Evolutionary conservation across 2,888 invertebrate species (phyloP), one percentile per base, ranked within the genome.

Genomic region (Andrena camellia): DNA sequence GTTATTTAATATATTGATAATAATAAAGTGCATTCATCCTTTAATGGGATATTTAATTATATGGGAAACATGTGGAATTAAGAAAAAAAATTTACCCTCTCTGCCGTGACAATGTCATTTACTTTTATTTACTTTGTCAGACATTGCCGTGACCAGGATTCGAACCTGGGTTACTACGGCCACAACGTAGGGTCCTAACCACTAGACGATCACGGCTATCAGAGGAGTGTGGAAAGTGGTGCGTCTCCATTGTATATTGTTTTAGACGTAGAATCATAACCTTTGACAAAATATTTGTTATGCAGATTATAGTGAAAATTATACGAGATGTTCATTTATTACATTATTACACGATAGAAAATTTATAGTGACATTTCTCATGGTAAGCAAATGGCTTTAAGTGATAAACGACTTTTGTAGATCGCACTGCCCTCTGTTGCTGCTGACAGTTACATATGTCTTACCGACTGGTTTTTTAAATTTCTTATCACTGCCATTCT

Each of bases 91-190:
- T 2, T 71, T 31, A 42, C 86, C 89, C n/a, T n/a, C n/a, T 88
- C 89, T 83, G 59, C 89, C 89, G 89, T 89, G 88, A 89, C 89
- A 89, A 89, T 88, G 86, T 68, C 85, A 71, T 48, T n/a, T n/a
- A n/a, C n/a, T n/a, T n/a, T n/a, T n/a, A n/a, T n/a, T n/a, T 31
- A 54, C 7, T n/a, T 54, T 71, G 67, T 3, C 57, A 62, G 74
- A 91, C 92, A 93, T 91, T 94, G 94, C 93, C 94, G 93, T 93
- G 94, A 94, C 94, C 93, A 93, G 93, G 93, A 94, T 94, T 94
- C 93, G 93, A 94, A 94, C 94, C 93, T 93, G 93, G 93, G 93
- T 93, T 93, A 92, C 93, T 93, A 93, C 93, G 93, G 94, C 94
- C 93, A 94, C 93, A 94, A 94, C 94, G 94, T 94, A 93, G 93